These are phyloP conservation scores for Ecdyonurus torrentis DNA, from an alignment of 2,888 invertebrate genomes.

Conservation along the genomic window DNA sequence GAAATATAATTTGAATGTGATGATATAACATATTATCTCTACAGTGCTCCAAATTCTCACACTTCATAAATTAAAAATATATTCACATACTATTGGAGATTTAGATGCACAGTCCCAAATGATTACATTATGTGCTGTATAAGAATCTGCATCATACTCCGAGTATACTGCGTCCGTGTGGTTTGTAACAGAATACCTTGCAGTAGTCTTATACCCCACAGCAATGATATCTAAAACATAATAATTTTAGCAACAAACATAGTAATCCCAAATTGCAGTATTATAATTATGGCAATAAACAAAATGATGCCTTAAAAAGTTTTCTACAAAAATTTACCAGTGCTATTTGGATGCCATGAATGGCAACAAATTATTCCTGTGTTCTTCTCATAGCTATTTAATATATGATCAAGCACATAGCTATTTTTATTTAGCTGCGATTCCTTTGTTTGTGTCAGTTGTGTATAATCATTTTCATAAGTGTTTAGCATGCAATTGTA, in stretches of 20 bases:
- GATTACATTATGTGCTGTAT: neutral
- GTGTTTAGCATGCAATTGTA: neutral
- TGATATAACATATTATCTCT: neutral
- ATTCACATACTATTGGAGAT: neutral
- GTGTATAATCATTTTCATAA: neutral
- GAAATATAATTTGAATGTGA: too few relatives aligned
- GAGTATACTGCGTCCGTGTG: neutral
- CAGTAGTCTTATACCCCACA: neutral
- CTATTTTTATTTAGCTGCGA: neutral
- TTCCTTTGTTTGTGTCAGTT: neutral
- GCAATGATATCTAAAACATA: neutral
- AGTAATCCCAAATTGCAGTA: too few relatives aligned
- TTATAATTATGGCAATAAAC: neutral
- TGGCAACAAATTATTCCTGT: neutral
- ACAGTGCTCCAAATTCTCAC: too few relatives aligned
- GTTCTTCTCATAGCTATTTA: conserved; percentile 6
- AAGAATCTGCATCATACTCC: neutral
- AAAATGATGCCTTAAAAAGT: neutral
- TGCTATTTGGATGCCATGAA: neutral
- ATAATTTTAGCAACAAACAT: neutral
- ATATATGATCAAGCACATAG: conserved; percentile 6
- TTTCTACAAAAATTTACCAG: too few relatives aligned
- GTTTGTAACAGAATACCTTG: neutral
- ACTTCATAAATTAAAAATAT: too few relatives aligned
- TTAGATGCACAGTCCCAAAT: neutral